Evolutionary conservation across 2,888 invertebrate genomes (phyloP).

Genomic region (Pediacus dermestoides): DNA sequence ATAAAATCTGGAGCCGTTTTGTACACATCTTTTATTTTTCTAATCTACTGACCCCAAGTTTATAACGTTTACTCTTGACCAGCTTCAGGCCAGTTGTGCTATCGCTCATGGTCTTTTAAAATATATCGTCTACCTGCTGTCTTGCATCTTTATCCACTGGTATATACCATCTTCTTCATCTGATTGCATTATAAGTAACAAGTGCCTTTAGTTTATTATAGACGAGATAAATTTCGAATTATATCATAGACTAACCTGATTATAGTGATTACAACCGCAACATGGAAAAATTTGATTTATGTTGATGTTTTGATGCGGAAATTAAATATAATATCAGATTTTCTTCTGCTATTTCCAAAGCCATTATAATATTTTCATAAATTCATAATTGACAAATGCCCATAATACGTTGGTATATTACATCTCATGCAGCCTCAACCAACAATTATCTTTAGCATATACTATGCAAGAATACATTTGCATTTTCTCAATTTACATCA

Average conservation of each 20-base stretch:
- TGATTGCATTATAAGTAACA: slow-evolving; percentile 32
- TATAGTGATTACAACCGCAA: slow-evolving; percentile 23
- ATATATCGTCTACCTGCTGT: slow-evolving; percentile 25
- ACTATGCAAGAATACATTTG: too few relatives aligned
- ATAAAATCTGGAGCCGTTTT: slow-evolving; percentile 28
- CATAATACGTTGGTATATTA: slow-evolving; percentile 2
- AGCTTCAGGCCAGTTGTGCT: slow-evolving; percentile 18
- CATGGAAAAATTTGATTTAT: slow-evolving; percentile 17
- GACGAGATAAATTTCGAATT: slow-evolving; percentile 32
- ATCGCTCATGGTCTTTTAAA: slow-evolving; percentile 22
- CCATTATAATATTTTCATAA: slow-evolving; percentile 6
- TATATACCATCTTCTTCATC: slow-evolving; percentile 21
- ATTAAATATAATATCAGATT: slow-evolving; percentile 7
- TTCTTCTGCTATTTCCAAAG: slow-evolving; percentile 2
- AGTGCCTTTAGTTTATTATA: slow-evolving; percentile 32
- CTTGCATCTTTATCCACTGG: slow-evolving; percentile 22
- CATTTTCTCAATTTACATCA: too few relatives aligned
- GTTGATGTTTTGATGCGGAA: slow-evolving; percentile 8
- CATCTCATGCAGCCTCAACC: not conserved
- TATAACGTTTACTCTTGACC: slow-evolving; percentile 21
- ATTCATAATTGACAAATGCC: slow-evolving; percentile 4
- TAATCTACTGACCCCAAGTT: slow-evolving; percentile 23
- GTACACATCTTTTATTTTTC: slow-evolving; percentile 20
- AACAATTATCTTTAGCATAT: too few relatives aligned
- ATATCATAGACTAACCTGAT: slow-evolving; percentile 26